Percentiles rank a stretch among this genome's conserved stretches.
Conservation (phyloP, 2,888 invertebrate species). For the Cosmorhoe ocellata region DNA sequence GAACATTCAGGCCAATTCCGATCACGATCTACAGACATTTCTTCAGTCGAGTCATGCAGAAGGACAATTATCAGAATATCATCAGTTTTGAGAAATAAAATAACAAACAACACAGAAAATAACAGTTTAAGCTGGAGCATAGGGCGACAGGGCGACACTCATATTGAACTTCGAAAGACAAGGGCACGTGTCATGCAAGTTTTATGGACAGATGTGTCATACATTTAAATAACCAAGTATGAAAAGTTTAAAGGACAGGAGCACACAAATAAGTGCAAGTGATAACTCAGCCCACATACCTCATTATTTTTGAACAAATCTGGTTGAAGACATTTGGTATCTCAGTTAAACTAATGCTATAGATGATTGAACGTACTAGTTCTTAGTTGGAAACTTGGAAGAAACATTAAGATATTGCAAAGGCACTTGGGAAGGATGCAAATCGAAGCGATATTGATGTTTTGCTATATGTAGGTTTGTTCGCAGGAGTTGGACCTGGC, state of each 20-base stretch:
- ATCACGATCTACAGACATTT: conserved; percentile 11
- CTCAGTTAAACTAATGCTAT: conserved; percentile 17
- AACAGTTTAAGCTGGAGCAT: conserved; percentile 13
- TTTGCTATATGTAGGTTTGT: conserved; percentile 91
- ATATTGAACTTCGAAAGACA: conserved; percentile 6
- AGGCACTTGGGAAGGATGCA: conserved; percentile 64
- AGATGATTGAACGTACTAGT: conserved; percentile 20
- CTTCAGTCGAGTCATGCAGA: conserved; percentile 22
- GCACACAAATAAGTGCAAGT: conserved; percentile 29
- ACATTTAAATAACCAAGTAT: conserved; percentile 26
- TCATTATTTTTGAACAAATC: conserved; percentile 22
- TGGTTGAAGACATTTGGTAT: conserved; percentile 31
- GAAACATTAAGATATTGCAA: conserved; percentile 51
- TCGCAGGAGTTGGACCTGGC: conserved; percentile 92
- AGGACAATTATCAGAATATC: conserved; percentile 15
- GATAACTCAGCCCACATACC: conserved; percentile 30
- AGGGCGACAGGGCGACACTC: conserved; percentile 14
- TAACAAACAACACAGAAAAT: conserved; percentile 7
- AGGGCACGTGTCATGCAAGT: conserved; percentile 16
- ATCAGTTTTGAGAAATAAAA: not conserved
- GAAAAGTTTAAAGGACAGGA: conserved; percentile 20
- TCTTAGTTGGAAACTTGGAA: conserved; percentile 42
- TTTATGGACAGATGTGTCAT: conserved; percentile 20
- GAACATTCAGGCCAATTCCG: conserved; percentile 9
- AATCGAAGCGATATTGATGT: conserved; percentile 42